Percentiles rank a stretch among this genome's conserved stretches.
These are phyloP conservation scores for Luperina nickerlii DNA, from an alignment of 2,888 invertebrate species.

Conservation along the genomic window DNA sequence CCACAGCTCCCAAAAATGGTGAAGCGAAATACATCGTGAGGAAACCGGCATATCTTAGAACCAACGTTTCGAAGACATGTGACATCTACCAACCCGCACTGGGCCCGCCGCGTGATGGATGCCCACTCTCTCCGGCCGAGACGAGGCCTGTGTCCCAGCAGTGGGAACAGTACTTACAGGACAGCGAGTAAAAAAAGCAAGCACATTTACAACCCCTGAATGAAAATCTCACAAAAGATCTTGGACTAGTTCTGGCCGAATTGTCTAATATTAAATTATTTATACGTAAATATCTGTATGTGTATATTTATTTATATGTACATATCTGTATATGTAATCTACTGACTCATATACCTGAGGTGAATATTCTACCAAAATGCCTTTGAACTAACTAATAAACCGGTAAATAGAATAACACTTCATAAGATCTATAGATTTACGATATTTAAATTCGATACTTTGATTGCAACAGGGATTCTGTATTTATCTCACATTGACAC, in stretches of 20 bases:
- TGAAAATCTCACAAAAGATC: neutral
- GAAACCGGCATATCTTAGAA: no score
- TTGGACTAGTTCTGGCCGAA: neutral
- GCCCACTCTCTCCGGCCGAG: no score
- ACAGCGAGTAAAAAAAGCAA: neutral
- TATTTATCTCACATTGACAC: neutral
- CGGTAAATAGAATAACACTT: slow-evolving; percentile 17
- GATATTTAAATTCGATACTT: slow-evolving; percentile 32
- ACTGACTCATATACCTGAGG: slow-evolving; percentile 2
- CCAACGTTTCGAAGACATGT: no score
- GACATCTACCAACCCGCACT: no score
- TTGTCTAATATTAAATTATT: neutral
- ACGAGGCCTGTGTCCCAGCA: no score
- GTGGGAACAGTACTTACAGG: no score
- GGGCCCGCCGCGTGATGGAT: no score
- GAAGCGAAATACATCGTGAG: no score
- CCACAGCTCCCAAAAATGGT: no score
- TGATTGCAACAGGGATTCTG: slow-evolving; percentile 14
- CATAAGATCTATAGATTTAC: slow-evolving; percentile 20
- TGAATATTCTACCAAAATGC: slow-evolving; percentile 15
- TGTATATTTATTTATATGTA: no score
- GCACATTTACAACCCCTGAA: neutral
- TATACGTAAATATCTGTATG: no score
- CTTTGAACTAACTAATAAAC: slow-evolving; percentile 39
- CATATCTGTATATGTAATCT: slow-evolving; percentile 1